A percentile compares a stretch with the other conserved stretches of the same genome.
Conservation (phyloP, 2,797 vertebrate species). For the Synanceia verrucosa region DNA sequence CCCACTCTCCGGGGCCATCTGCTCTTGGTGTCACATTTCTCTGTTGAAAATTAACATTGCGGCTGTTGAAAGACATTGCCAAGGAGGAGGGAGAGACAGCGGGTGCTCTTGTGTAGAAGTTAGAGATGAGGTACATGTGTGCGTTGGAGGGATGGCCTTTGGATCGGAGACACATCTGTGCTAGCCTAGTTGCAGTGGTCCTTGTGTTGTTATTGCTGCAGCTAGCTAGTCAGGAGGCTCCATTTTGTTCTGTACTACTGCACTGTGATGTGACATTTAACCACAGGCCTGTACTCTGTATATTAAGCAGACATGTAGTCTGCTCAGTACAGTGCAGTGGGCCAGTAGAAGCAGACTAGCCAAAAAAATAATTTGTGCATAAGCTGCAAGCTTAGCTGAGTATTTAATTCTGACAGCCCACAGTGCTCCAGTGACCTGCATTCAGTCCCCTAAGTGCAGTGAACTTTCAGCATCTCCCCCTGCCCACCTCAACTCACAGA, state of each 20-base stretch:
- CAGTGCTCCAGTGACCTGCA: slow-evolving; percentile 70
- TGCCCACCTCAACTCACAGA: background rate
- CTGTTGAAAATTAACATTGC: slow-evolving; percentile 54
- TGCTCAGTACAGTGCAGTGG: background rate
- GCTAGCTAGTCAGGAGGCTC: slow-evolving; percentile 14
- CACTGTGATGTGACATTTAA: slow-evolving; percentile 12
- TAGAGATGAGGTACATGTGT: background rate
- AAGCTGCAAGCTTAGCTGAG: slow-evolving; percentile 46
- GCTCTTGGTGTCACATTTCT: slow-evolving; percentile 62
- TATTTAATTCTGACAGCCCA: slow-evolving; percentile 48
- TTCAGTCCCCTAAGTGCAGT: slow-evolving; percentile 39
- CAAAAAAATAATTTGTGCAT: slow-evolving; percentile 17
- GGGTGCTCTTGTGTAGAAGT: background rate
- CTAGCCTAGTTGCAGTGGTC: background rate
- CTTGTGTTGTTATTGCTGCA: slow-evolving; percentile 35
- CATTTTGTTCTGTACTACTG: slow-evolving; percentile 36
- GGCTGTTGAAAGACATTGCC: slow-evolving; percentile 52
- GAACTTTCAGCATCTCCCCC: slow-evolving; percentile 31
- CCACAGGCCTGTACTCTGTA: slow-evolving; percentile 1
- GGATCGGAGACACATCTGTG: background rate
- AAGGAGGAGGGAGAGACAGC: slow-evolving; percentile 13
- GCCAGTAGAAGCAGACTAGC: background rate
- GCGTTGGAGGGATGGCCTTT: background rate
- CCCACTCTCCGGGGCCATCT: slow-evolving; percentile 51
- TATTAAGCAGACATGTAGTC: slow-evolving; percentile 6